Evolutionary conservation across 1,140 invertebrate species (phyloP).

Genomic region (Hormaphis cornu): DNA sequence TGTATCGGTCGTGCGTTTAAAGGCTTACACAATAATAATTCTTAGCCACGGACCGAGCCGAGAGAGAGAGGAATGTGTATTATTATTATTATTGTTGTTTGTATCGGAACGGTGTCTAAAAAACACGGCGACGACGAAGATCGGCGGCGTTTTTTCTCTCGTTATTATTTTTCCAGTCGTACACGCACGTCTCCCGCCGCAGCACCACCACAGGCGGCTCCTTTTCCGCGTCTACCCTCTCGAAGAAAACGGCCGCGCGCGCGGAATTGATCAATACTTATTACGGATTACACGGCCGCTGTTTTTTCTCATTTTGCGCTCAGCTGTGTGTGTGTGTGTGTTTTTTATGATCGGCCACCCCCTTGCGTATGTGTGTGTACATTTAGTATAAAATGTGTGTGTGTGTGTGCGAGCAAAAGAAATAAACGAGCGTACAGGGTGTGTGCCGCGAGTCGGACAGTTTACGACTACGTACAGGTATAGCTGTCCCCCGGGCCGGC

Average conservation of each 20-base stretch:
- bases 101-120: too few species aligned
- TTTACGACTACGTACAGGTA: too few species aligned
- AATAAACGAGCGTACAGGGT: too few species aligned
- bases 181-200: neutral
- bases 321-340: slow-evolving; percentile 23
- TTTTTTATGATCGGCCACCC: slow-evolving; percentile 30
- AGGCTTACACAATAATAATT: slow-evolving; percentile 4
- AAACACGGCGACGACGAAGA: neutral
- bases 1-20: slow-evolving; percentile 10
- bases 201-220: neutral
- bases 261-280: slow-evolving; percentile 32
- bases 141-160: too few species aligned
- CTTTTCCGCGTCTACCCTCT: neutral
- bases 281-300: slow-evolving; percentile 32
- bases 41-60: too few species aligned
- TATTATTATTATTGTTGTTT: too few species aligned
- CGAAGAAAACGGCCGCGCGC: slow-evolving; percentile 24
- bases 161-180: too few species aligned
- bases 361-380: neutral
- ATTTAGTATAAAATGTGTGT: neutral
- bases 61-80: slow-evolving; percentile 1
- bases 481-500: too few species aligned
- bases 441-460: too few species aligned
- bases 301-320: slow-evolving; percentile 30
- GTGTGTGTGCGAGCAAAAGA: neutral